A percentile compares a stretch with the other conserved stretches of the same genome.
phyloP scores from a whole-genome alignment of 2,888 invertebrate genomes.

The Trachelus stipa region DNA sequence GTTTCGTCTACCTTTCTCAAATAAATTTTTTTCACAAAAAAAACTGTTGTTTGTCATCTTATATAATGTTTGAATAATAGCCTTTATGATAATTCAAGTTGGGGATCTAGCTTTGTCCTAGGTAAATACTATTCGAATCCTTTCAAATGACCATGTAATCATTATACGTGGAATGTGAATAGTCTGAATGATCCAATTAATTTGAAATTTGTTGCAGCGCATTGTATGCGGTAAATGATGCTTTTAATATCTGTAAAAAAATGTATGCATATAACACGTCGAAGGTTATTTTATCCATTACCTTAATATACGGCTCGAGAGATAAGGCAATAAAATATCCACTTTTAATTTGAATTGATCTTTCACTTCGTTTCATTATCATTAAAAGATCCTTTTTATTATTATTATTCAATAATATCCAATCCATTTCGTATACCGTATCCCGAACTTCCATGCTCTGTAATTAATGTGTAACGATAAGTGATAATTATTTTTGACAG shows the following conservation, averaged over 20 bases:
- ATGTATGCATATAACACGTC: not conserved
- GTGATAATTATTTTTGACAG: too few species aligned
- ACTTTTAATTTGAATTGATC: too few species aligned
- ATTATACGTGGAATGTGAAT: too few species aligned
- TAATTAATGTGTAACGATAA: conserved; percentile 8
- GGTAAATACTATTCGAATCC: too few species aligned
- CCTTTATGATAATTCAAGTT: too few species aligned
- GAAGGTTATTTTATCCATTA: conserved; percentile 22
- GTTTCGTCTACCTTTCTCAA: too few species aligned
- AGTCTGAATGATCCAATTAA: too few species aligned
- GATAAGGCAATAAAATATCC: conserved; percentile 33
- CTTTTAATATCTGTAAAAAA: conserved; percentile 37
- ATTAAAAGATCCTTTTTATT: conserved; percentile 26
- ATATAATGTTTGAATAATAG: too few species aligned
- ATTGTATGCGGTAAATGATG: conserved; percentile 40
- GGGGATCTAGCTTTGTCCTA: too few species aligned
- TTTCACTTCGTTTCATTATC: conserved; percentile 25
- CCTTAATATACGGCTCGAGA: conserved; percentile 34
- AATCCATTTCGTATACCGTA: conserved; percentile 37
- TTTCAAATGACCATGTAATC: too few species aligned
- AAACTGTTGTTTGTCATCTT: too few species aligned
- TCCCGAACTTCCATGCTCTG: conserved; percentile 35
- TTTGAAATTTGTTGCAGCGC: conserved; percentile 27
- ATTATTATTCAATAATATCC: conserved; percentile 20
- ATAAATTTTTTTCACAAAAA: too few species aligned